A percentile compares a stretch with the other conserved stretches of the same genome.
Evolutionary conservation across 2,113 vertebrate species (phyloP).

Genomic region (Pterocles burchelli): DNA sequence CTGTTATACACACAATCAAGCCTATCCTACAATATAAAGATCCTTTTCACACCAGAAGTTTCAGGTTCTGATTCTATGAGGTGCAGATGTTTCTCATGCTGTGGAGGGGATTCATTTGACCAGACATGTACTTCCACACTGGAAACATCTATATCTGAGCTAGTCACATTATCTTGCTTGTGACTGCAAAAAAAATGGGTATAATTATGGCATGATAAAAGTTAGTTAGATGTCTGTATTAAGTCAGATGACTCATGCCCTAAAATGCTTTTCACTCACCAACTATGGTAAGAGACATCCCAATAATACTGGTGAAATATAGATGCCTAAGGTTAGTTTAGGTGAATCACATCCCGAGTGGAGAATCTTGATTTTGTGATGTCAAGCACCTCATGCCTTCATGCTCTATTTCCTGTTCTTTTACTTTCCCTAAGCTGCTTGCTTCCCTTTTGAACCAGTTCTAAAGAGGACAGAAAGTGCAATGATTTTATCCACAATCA

Average conservation of each 20-base stretch:
- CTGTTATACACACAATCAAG: neutral
- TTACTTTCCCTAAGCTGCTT: neutral
- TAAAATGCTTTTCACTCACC: neutral
- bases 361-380: neutral
- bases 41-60: neutral
- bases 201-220: neutral
- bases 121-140: neutral
- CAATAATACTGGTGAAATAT: neutral
- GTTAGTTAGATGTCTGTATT: neutral
- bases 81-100: neutral
- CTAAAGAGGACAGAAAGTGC: neutral
- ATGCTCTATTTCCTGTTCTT: neutral
- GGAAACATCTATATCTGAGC: neutral
- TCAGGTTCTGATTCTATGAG: neutral
- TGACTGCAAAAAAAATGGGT: neutral
- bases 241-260: neutral
- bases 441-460: neutral
- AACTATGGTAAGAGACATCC: neutral
- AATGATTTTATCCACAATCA: neutral
- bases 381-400: neutral
- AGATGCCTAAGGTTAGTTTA: neutral
- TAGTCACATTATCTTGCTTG: neutral
- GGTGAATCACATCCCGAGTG: neutral
- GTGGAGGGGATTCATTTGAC: neutral
- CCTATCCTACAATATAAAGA: neutral